phyloP scores from a whole-genome alignment of 2,888 invertebrate genomes.

The Caenorhabditis uteleia region DNA sequence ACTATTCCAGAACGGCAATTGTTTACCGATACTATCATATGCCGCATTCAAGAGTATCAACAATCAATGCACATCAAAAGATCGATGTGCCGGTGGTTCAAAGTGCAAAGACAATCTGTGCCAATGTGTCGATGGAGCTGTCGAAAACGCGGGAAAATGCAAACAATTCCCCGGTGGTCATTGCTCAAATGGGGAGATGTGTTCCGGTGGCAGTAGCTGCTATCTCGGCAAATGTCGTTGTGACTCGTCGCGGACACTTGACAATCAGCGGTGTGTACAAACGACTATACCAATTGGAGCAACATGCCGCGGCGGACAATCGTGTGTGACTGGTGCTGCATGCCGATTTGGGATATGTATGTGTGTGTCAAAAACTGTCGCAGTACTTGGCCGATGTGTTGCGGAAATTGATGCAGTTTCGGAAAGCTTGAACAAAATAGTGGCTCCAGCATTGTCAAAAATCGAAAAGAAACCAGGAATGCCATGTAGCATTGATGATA shows the following conservation, averaged over 20 bases:
- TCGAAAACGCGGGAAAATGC: conserved; percentile 51
- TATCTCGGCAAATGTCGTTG: conserved; percentile 64
- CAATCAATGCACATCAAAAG: conserved; percentile 48
- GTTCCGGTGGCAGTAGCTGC: conserved; percentile 61
- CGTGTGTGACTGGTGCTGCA: conserved; percentile 55
- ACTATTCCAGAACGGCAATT: conserved; percentile 44
- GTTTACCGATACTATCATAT: conserved; percentile 17
- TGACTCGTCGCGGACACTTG: conserved; percentile 29
- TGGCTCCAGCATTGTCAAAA: conserved; percentile 5
- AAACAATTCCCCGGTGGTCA: conserved; percentile 43
- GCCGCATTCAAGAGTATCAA: conserved; percentile 53
- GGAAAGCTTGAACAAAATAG: too few species aligned
- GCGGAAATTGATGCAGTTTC: conserved; percentile 13
- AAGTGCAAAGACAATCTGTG: conserved; percentile 58
- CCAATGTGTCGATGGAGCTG: conserved; percentile 59
- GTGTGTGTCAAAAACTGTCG: conserved; percentile 49
- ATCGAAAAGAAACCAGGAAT: conserved; percentile 41
- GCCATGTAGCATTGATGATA: conserved; percentile 37
- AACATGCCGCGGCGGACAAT: conserved; percentile 58
- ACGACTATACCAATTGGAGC: conserved; percentile 53
- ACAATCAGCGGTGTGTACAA: conserved; percentile 46
- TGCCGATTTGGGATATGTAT: conserved; percentile 65
- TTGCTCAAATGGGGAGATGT: conserved; percentile 60
- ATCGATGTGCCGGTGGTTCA: conserved; percentile 65
- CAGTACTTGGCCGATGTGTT: conserved; percentile 50